Percentiles rank a stretch among this genome's conserved stretches.
These are phyloP conservation scores for Meliscaeva auricollis DNA, from an alignment of 2,888 invertebrate genomes.

Conservation along the genomic window DNA sequence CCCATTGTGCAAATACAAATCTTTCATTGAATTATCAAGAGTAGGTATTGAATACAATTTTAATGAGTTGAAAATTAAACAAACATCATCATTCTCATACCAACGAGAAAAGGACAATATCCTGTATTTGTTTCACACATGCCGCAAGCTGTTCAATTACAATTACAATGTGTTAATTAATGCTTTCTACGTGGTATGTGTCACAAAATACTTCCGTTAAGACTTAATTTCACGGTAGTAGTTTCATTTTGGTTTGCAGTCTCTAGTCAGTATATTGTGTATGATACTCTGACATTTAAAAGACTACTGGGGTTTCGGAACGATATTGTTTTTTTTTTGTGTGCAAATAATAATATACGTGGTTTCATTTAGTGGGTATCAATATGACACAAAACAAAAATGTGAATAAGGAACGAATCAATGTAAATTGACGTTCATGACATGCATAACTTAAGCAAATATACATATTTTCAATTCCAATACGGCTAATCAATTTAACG, in stretches of 20 bases:
- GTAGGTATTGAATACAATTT: constrained; percentile 13
- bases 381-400: too few relatives aligned
- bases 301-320: neutral
- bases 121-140: constrained; percentile 23
- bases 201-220: constrained; percentile 18
- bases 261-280: neutral
- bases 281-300: neutral
- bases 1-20: neutral
- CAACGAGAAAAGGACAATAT: constrained; percentile 6
- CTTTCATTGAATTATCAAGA: neutral
- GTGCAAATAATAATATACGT: too few relatives aligned
- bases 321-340: too few relatives aligned
- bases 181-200: constrained; percentile 31
- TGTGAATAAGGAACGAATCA: too few relatives aligned
- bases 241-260: constrained; percentile 18
- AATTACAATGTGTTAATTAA: constrained; percentile 40
- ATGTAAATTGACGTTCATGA: too few relatives aligned
- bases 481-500: too few relatives aligned
- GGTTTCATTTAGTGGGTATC: too few relatives aligned
- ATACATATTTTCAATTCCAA: too few relatives aligned
- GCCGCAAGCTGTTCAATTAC: constrained; percentile 27
- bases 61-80: constrained; percentile 12
- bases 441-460: too few relatives aligned
- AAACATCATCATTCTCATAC: neutral
- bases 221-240: constrained; percentile 29